Conservation (phyloP, 2,888 invertebrate genomes). For the Margaritifera margaritifera region DNA sequence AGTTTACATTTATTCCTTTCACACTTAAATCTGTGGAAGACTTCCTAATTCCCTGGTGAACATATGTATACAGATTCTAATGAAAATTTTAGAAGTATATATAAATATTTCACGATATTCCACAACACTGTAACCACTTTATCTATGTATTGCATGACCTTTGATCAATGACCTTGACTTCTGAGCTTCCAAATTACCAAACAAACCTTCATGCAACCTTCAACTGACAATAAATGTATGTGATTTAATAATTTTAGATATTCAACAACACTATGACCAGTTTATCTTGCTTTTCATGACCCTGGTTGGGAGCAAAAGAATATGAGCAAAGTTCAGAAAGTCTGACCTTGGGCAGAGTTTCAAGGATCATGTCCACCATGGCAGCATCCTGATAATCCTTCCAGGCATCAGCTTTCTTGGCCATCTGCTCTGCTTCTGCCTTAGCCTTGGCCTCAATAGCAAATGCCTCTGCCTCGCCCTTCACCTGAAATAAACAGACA, state of each 20-base stretch:
- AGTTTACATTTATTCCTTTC: too few species aligned
- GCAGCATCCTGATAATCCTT: conserved; percentile 88
- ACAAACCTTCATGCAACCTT: neutral
- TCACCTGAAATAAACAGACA: conserved; percentile 72
- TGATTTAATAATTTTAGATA: too few species aligned
- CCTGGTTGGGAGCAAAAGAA: neutral
- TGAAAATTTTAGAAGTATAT: too few species aligned
- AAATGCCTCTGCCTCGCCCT: conserved; percentile 86
- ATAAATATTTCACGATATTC: too few species aligned
- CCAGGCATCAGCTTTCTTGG: conserved; percentile 97
- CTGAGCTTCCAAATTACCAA: neutral
- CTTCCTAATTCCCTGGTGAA: too few species aligned
- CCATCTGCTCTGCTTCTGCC: conserved; percentile 97
- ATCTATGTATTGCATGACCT: too few species aligned
- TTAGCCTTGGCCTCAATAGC: conserved; percentile 95
- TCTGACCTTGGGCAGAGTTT: conserved; percentile 91
- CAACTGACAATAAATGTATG: too few species aligned
- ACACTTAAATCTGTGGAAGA: too few species aligned
- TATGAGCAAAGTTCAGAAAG: neutral
- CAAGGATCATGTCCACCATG: conserved; percentile 90
- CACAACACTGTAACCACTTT: too few species aligned
- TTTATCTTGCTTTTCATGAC: neutral
- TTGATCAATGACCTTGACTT: too few species aligned
- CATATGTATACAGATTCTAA: too few species aligned
- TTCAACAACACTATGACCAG: neutral